These are phyloP conservation scores for Trachelus tabidus DNA, from an alignment of 2,888 invertebrate genomes.

Conservation along the genomic window DNA sequence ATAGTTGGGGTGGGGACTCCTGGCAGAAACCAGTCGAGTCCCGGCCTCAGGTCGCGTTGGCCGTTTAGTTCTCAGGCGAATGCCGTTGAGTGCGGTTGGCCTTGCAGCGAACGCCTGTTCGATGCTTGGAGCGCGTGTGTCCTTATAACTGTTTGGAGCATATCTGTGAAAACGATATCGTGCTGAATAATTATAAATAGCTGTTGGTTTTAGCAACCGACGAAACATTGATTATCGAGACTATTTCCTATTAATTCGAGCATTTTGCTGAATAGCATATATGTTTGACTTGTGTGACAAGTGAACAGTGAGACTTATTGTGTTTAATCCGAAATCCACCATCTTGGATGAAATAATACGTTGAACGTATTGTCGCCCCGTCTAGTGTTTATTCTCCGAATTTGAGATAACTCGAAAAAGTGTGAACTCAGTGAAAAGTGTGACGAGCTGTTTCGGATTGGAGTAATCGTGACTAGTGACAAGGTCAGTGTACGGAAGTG, in stretches of 20 bases:
- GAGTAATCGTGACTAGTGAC: neutral
- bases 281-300: neutral
- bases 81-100: slow-evolving; percentile 56
- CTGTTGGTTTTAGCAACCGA: neutral
- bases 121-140: slow-evolving; percentile 16
- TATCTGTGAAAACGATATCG: neutral
- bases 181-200: neutral
- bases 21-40: slow-evolving; percentile 57
- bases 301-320: neutral
- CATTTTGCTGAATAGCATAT: neutral
- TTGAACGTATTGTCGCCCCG: neutral
- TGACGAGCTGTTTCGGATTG: neutral
- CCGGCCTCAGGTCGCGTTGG: slow-evolving; percentile 59
- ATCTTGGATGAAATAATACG: neutral
- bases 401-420: neutral
- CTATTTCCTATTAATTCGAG: neutral
- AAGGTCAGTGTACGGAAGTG: neutral
- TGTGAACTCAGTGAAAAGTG: neutral
- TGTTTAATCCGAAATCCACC: neutral
- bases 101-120: slow-evolving; percentile 27
- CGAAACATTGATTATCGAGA: neutral
- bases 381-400: neutral
- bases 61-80: slow-evolving; percentile 58
- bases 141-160: neutral
- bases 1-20: slow-evolving; percentile 35